Conservation (phyloP, 2,113 vertebrate genomes). For the Nematolebias whitei region DNA sequence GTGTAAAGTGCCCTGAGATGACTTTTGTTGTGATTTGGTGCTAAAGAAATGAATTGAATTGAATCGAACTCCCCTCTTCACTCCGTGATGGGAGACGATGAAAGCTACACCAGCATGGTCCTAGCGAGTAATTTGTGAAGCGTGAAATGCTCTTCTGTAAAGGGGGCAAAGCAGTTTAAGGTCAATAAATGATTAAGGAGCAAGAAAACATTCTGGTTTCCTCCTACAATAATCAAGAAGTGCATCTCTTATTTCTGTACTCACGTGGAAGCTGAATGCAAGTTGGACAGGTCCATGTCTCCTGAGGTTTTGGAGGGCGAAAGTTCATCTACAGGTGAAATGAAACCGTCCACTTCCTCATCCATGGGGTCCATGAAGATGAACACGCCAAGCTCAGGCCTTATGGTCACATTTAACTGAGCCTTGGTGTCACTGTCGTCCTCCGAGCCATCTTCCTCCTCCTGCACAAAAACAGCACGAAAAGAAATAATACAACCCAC, state of each 20-base stretch:
- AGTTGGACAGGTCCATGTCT: conserved; percentile 92
- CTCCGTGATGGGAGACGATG: too few species aligned
- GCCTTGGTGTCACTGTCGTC: conserved; percentile 85
- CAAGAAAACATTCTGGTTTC: too few species aligned
- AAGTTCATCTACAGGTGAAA: conserved; percentile 93
- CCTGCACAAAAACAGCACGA: conserved; percentile 66
- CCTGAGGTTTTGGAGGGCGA: conserved; percentile 84
- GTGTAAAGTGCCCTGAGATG: too few species aligned
- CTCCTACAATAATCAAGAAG: too few species aligned
- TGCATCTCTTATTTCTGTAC: conserved; percentile 44
- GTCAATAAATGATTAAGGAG: too few species aligned
- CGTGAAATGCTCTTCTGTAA: too few species aligned
- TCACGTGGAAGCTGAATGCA: conserved; percentile 94
- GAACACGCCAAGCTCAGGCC: conserved; percentile 82
- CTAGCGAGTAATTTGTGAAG: too few species aligned
- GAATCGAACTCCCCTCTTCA: too few species aligned
- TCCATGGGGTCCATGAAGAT: conserved; percentile 91
- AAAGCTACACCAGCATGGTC: too few species aligned
- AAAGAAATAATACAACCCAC: neutral
- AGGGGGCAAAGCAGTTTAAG: too few species aligned
- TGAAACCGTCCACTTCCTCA: conserved; percentile 90
- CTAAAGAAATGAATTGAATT: too few species aligned
- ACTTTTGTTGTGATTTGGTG: too few species aligned
- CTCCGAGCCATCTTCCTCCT: conserved; percentile 93
- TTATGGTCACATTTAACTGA: conserved; percentile 79